A percentile compares a stretch with the other conserved stretches of the same genome.
Evolutionary conservation across 2,888 invertebrate genomes (phyloP).

Genomic region (Thalpophila matura): DNA sequence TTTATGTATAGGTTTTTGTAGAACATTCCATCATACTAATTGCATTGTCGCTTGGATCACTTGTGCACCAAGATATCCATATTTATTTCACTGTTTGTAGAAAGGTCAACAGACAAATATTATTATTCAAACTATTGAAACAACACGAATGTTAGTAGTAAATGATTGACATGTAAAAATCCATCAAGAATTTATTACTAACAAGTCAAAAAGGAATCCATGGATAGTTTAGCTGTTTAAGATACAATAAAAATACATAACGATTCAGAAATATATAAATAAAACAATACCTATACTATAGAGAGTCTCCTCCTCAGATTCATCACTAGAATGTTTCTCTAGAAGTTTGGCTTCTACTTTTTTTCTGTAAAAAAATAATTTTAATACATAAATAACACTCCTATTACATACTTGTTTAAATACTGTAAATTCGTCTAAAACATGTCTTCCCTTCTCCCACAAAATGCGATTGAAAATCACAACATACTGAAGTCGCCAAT

Average conservation of each 20-base stretch:
- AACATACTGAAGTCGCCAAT: no score
- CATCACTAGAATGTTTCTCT: conserved; percentile 88
- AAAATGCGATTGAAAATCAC: no score
- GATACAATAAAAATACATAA: not conserved
- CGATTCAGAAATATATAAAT: conserved; percentile 6
- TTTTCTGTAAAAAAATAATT: conserved; percentile 79
- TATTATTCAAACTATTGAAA: not conserved
- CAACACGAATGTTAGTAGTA: no score
- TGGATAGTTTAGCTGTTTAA: no score
- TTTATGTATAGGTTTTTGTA: no score
- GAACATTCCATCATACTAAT: no score
- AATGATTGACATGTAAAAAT: not conserved
- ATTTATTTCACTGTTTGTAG: not conserved
- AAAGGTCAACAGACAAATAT: not conserved
- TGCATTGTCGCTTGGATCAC: no score
- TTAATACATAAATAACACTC: not conserved
- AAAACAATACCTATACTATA: conserved; percentile 81
- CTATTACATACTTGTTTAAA: not conserved
- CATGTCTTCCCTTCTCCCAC: no score
- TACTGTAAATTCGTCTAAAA: no score
- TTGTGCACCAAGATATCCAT: no score
- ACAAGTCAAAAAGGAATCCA: no score
- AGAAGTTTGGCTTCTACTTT: conserved; percentile 90
- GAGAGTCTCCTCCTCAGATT: conserved; percentile 88
- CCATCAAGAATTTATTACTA: not conserved